Percentiles rank a stretch among this genome's conserved stretches.
Evolutionary conservation across 2,888 invertebrate species (phyloP).

Genomic region (Reticulitermes lucifugus): DNA sequence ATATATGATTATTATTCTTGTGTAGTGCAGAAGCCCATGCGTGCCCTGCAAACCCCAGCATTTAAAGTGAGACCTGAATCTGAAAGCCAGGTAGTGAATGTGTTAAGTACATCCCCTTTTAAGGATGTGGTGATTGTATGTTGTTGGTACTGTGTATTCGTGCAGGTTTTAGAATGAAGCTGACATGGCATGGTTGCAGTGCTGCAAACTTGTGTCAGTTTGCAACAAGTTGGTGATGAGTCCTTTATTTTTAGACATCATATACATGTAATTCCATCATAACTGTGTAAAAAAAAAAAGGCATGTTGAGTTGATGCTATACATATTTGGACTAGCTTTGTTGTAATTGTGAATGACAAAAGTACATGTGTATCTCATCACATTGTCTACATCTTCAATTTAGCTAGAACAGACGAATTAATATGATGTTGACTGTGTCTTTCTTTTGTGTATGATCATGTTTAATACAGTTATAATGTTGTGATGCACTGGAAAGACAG

Average conservation of each 20-base stretch:
- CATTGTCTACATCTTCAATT: constrained; percentile 32
- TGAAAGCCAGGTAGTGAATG: no score
- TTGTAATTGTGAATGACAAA: constrained; percentile 35
- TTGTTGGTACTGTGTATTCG: constrained; percentile 24
- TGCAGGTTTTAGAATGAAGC: neutral
- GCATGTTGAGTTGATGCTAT: constrained; percentile 36
- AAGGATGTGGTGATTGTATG: neutral
- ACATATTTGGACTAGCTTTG: constrained; percentile 39
- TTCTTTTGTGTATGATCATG: constrained; percentile 24
- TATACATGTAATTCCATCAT: constrained; percentile 27
- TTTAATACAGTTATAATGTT: constrained; percentile 31
- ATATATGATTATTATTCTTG: no score
- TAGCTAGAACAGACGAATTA: constrained; percentile 32
- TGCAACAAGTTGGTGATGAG: neutral
- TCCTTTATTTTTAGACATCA: constrained; percentile 37
- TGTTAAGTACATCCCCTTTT: neutral
- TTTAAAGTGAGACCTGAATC: no score
- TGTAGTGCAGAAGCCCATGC: no score
- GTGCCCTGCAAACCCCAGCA: no score
- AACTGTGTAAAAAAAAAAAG: constrained; percentile 31
- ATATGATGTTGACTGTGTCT: constrained; percentile 28
- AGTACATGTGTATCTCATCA: constrained; percentile 26
- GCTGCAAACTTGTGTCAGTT: neutral
- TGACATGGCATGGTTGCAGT: neutral
- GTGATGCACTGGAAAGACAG: constrained; percentile 41